Conservation (phyloP, 2,888 invertebrate genomes). For the Eumerus sabulonum region DNA sequence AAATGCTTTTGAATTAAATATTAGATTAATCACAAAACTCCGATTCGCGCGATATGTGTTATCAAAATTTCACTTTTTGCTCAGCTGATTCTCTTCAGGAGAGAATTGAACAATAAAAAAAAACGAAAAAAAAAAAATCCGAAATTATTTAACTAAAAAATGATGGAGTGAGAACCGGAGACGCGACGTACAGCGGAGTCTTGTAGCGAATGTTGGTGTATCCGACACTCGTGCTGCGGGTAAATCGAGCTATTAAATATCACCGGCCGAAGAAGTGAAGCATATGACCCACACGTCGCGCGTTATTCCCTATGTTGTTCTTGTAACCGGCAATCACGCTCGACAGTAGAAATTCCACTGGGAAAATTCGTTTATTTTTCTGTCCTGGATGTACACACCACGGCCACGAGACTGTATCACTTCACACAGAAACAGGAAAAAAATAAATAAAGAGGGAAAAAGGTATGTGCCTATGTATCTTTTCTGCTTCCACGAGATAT, state of each 20-base stretch:
- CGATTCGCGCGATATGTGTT: constrained; percentile 34
- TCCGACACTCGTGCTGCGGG: constrained; percentile 1
- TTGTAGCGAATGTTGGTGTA: too few species aligned
- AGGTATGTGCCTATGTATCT: background rate
- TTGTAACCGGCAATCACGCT: constrained; percentile 45
- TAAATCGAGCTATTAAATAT: constrained; percentile 26
- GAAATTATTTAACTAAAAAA: too few species aligned
- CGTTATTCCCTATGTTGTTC: constrained; percentile 26
- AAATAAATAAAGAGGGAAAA: constrained; percentile 18
- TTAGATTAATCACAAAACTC: constrained; percentile 34
- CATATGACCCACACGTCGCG: constrained; percentile 26
- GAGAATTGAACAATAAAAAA: too few species aligned
- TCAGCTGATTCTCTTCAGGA: too few species aligned
- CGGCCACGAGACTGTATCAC: constrained; percentile 4
- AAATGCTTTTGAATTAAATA: constrained; percentile 19
- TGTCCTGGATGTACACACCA: constrained; percentile 17
- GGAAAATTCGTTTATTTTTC: constrained; percentile 29
- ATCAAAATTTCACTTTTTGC: constrained; percentile 19
- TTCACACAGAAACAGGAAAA: constrained; percentile 25
- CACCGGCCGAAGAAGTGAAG: constrained; percentile 26
- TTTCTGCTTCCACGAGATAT: constrained; percentile 1
- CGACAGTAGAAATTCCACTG: constrained; percentile 39
- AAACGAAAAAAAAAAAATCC: too few species aligned
- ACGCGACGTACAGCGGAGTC: too few species aligned
- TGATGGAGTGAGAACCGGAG: too few species aligned